These are phyloP conservation scores for Muraenolepis orangiensis DNA, from an alignment of 2,797 vertebrate species.

Conservation along the genomic window DNA sequence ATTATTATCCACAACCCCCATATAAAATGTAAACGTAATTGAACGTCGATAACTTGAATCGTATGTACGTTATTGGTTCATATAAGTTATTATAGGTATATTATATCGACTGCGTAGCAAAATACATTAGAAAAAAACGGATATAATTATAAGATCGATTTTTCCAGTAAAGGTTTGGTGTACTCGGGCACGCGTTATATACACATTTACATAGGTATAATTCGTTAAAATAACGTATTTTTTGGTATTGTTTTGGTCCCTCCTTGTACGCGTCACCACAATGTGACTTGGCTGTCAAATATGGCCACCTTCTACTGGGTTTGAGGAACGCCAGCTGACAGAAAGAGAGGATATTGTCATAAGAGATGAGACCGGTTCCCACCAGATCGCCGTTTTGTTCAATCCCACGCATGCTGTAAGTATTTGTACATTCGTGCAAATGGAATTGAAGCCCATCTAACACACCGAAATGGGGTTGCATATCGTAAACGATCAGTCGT, in stretches of 20 bases:
- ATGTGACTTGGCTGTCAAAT: constrained; percentile 74
- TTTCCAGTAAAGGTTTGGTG: background rate
- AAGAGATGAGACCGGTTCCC: constrained; percentile 3
- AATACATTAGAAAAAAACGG: background rate
- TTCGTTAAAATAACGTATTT: background rate
- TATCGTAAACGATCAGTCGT: background rate
- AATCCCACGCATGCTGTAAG: constrained; percentile 49
- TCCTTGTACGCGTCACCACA: constrained; percentile 24
- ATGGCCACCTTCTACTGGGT: constrained; percentile 69
- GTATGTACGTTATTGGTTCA: no score
- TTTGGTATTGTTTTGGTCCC: background rate
- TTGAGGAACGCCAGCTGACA: constrained; percentile 59
- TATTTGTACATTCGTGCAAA: constrained; percentile 12
- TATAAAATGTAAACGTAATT: background rate
- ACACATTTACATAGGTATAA: background rate
- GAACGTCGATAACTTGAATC: no score
- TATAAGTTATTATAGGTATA: no score
- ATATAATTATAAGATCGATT: background rate
- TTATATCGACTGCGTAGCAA: background rate
- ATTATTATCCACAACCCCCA: background rate
- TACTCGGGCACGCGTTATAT: background rate
- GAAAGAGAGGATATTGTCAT: constrained; percentile 32
- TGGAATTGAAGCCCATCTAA: background rate
- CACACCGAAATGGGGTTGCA: background rate
- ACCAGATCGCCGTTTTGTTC: background rate